phyloP scores from a whole-genome alignment of 2,888 invertebrate genomes.

The Schrankia costaestrigalis region DNA sequence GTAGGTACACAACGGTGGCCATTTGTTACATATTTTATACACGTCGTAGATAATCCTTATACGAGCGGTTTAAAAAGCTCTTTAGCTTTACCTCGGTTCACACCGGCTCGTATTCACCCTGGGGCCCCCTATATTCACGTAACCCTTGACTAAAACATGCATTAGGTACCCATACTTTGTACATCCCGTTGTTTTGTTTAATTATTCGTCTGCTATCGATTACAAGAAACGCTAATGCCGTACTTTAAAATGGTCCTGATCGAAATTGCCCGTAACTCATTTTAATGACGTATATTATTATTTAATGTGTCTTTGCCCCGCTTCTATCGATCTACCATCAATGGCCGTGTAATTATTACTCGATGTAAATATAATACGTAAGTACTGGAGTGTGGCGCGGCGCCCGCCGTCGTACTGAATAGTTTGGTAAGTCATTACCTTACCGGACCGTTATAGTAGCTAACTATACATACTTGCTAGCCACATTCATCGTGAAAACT shows the following conservation, averaged over 20 bases:
- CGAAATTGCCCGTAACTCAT: conserved; percentile 45
- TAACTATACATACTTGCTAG: conserved; percentile 34
- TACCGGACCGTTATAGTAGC: conserved; percentile 41
- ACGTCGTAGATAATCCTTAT: conserved; percentile 8
- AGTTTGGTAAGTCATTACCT: conserved; percentile 59
- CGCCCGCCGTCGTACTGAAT: conserved; percentile 31
- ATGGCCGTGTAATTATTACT: conserved; percentile 50
- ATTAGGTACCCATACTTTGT: conserved; percentile 17
- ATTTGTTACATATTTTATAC: conserved; percentile 6
- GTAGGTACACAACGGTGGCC: background rate
- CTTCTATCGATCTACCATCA: conserved; percentile 50
- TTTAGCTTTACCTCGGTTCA: conserved; percentile 11
- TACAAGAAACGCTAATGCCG: conserved; percentile 27
- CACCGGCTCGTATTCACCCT: conserved; percentile 8
- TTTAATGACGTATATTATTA: conserved; percentile 45
- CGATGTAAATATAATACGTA: conserved; percentile 35
- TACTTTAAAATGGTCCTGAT: conserved; percentile 39
- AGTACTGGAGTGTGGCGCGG: too few species aligned
- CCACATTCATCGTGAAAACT: conserved; percentile 49
- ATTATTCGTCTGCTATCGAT: conserved; percentile 53
- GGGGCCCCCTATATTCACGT: conserved; percentile 18
- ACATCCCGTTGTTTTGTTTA: conserved; percentile 33
- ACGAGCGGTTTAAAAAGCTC: conserved; percentile 8
- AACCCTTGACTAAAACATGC: conserved; percentile 28
- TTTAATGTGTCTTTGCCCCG: conserved; percentile 35